phyloP scores from a whole-genome alignment of 2,888 invertebrate species.

The Eledona agricola region DNA sequence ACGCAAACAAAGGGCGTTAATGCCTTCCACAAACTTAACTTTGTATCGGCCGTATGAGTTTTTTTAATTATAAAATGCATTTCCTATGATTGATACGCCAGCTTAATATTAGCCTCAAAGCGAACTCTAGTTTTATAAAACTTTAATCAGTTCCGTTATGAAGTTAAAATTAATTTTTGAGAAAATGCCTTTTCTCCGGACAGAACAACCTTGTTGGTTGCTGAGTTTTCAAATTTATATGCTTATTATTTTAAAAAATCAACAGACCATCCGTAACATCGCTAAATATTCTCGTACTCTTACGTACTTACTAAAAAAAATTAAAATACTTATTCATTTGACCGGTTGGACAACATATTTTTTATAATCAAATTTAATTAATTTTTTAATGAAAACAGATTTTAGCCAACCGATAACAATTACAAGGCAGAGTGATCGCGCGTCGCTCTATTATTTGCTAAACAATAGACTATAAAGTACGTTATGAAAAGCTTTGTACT shows the following conservation, averaged over 20 bases:
- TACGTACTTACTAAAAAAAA: slow-evolving; percentile 1
- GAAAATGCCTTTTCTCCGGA: slow-evolving; percentile 8
- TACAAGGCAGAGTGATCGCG: slow-evolving; percentile 31
- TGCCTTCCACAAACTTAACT: slow-evolving; percentile 35
- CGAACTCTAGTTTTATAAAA: slow-evolving; percentile 7
- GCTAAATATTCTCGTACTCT: background rate
- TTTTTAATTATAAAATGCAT: slow-evolving; percentile 20
- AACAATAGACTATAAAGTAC: slow-evolving; percentile 46
- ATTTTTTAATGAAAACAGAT: slow-evolving; percentile 2
- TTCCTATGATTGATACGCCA: slow-evolving; percentile 12
- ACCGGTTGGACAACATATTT: background rate
- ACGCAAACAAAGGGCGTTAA: slow-evolving; percentile 25
- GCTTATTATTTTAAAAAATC: slow-evolving; percentile 22
- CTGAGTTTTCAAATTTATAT: slow-evolving; percentile 23
- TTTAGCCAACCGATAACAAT: no score
- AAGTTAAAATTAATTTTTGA: slow-evolving; percentile 26
- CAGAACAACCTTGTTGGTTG: slow-evolving; percentile 26
- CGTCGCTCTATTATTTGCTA: slow-evolving; percentile 43
- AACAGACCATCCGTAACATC: background rate
- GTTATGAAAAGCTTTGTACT: slow-evolving; percentile 44
- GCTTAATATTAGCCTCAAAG: slow-evolving; percentile 8
- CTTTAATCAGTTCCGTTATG: slow-evolving; percentile 16
- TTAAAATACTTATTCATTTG: background rate
- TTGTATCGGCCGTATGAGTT: no score
- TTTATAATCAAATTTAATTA: slow-evolving; percentile 3